Evolutionary conservation across 2,888 invertebrate genomes (phyloP).

Genomic region (Sminthurides aquaticus): DNA sequence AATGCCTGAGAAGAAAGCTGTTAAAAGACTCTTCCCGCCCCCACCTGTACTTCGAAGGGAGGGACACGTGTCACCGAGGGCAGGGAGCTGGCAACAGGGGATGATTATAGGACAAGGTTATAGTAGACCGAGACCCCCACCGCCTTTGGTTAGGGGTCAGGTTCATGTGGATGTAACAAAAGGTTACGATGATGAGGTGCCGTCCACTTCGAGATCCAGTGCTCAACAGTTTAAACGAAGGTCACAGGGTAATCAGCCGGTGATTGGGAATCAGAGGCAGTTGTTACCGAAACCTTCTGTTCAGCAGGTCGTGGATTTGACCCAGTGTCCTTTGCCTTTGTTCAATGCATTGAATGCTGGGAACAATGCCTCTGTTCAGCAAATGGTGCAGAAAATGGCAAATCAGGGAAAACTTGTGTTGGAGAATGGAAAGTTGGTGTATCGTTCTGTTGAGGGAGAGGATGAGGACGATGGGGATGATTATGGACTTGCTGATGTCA

Average conservation of each 20-base stretch:
- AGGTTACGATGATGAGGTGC: not conserved
- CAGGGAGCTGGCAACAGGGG: not conserved
- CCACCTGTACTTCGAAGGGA: too few species aligned
- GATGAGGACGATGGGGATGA: constrained; percentile 15
- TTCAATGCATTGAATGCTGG: not conserved
- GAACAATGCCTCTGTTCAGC: constrained; percentile 8
- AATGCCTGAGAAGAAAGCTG: constrained; percentile 6
- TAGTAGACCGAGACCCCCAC: not conserved
- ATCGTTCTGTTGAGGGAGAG: constrained; percentile 21
- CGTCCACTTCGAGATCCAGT: not conserved
- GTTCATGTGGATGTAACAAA: not conserved
- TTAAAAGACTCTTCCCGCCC: not conserved
- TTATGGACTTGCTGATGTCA: not conserved
- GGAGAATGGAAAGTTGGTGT: constrained; percentile 17
- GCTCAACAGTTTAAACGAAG: not conserved
- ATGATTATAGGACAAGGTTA: not conserved
- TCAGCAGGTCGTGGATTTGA: constrained; percentile 1
- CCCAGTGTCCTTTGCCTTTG: not conserved
- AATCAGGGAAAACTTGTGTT: constrained; percentile 12
- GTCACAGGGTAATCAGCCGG: not conserved
- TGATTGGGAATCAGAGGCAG: not conserved
- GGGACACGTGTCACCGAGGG: not conserved
- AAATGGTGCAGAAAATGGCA: constrained; percentile 30
- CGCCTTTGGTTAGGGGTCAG: not conserved
- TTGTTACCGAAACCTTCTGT: not conserved